Evolutionary conservation across 2,797 vertebrate genomes (phyloP), one percentile per base, ranked within the genome.

Genomic region (Heliangelus exortis): DNA sequence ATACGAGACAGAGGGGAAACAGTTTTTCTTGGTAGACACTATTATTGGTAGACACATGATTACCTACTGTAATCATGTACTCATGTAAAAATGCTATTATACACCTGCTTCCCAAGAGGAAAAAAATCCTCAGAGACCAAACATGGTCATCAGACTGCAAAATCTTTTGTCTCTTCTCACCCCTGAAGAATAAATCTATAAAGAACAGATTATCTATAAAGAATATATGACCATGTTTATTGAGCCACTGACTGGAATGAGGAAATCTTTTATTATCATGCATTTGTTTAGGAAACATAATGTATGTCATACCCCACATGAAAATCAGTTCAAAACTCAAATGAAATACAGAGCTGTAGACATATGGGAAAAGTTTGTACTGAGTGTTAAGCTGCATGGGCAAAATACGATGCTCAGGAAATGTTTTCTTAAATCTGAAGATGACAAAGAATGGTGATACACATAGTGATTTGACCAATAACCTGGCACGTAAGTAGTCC

Each of bases 251-350:
- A 48, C 8, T n/a, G 25, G 15, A 80, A 48, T 7, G 6, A 67
- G 17, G 15, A 66, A 73, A 72, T 41, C 39, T 66, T 67, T 25
- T 36, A 29, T 62, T 20, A 84, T 33, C 26, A 65, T 29, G 4
- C 14, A 20, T 61, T 78, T 72, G 17, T 71, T 86, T 33, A 90
- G 55, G 47, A 87, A 72, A 61, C 36, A 65, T 50, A 91, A 92
- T 8, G 7, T 82, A 82, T 54, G 55, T 45, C 66, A 76, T 53
- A 76, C 25, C 18, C 53, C 61, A 82, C 83, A 62, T 86, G 43
- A 82, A 96, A 94, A 89, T 88, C 77, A 87, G 80, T 83, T 65
- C 54, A 96, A 93, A 83, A 84, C 25, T 72, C 48, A 89, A 54
- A 77, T 34, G 72, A 90, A 85, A 87, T 65, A 90, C 65, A 86